phyloP scores from a whole-genome alignment of 2,888 invertebrate species.

The Dugesia japonica region DNA sequence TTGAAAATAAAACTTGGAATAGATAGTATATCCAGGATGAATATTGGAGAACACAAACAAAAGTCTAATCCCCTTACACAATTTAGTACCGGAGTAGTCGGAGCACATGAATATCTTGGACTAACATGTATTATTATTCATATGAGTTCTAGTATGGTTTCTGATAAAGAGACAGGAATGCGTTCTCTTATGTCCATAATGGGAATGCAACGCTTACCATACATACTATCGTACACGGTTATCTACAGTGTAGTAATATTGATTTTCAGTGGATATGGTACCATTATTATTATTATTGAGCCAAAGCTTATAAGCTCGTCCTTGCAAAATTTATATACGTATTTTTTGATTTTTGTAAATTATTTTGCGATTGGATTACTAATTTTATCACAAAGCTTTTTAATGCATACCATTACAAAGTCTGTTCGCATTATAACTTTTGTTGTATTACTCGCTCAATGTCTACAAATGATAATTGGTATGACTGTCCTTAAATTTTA shows the following conservation, averaged over 20 bases:
- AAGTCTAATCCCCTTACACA: not conserved
- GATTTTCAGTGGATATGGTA: not conserved
- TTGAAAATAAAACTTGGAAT: not conserved
- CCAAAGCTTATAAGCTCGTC: not conserved
- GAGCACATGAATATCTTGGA: not conserved
- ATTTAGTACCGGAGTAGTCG: not conserved
- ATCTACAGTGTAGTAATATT: not conserved
- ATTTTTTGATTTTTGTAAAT: not conserved
- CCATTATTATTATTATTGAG: not conserved
- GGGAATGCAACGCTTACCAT: not conserved
- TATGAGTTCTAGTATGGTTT: conserved; percentile 9
- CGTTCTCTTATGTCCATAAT: not conserved
- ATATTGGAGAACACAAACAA: not conserved
- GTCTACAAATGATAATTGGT: conserved; percentile 3
- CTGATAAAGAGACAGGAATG: not conserved
- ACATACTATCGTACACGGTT: not conserved
- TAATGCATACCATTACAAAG: not conserved
- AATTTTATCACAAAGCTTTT: conserved; percentile 6
- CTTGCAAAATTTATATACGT: not conserved
- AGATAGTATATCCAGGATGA: not conserved
- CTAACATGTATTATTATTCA: not conserved
- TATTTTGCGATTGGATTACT: not conserved
- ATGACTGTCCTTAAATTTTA: not conserved
- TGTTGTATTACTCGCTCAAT: not conserved
- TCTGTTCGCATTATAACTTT: not conserved